Base-by-base conservation (phyloP, 2,888 invertebrate genomes). In the Stenchaetothrips biformis region DNA sequence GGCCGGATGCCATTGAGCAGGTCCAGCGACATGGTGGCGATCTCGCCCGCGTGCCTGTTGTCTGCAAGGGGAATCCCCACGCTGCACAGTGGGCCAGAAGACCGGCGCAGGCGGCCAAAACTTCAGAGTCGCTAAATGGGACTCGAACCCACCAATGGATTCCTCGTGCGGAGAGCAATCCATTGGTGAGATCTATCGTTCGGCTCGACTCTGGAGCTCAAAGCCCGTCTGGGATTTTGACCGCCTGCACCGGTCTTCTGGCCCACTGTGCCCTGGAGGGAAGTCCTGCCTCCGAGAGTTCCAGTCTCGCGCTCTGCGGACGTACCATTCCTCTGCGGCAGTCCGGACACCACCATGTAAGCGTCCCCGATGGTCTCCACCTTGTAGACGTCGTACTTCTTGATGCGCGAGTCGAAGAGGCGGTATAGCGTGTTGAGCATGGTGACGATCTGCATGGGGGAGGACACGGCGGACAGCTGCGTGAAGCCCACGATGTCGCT, bases 381-480 rank as follows among this genome's bases (percentile, higher is more conserved):
- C 84, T 93, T 93, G 86, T 93, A 93, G 0, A 93, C 93, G 83
- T 92, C 92, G 85, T 92, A 92, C 82, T 91, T 90, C 84, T 90
- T 89, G 84, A 93, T 92, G 82, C 91, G 90, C 80, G 90, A 90
- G 83, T 93, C 93, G 85, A 93, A 93, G 81, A 92, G 89, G 37
- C 91, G 91, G 87, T 93, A 93, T n/a, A 93, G 87, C 85, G 91
- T 91, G 85, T 93, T 93, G 82, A 93, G 88, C 89, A 93, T 90
- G 82, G 89, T 89, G 80, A 90, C 90, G 81, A 90, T 89, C 86
- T 92, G 90, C 90, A 92, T 90, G 0, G 92, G 92, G 0, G 91
- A 90, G 83, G 91, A 91, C 81, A 85, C 87, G 0, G 91, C 90
- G 0, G 92, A 90, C 81, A 92, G 89, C 78, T 87, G 87, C 4